These are phyloP conservation scores for Larimichthys polyactis DNA, from an alignment of 2,113 vertebrate species.

Conservation along the genomic window DNA sequence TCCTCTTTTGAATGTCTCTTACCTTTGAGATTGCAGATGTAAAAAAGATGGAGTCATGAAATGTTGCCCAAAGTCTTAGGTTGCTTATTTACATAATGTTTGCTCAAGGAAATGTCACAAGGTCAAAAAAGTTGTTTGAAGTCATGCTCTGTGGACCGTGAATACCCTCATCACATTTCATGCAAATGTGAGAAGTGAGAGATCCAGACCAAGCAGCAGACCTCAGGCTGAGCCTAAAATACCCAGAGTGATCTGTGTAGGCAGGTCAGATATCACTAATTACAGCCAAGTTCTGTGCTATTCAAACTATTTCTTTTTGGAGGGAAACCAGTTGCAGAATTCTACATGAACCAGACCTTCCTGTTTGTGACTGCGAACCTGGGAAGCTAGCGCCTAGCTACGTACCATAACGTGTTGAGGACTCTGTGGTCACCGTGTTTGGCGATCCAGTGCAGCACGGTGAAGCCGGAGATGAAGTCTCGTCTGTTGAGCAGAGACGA, in stretches of 20 bases:
- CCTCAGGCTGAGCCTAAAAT: too few species aligned
- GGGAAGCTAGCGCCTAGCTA: background rate
- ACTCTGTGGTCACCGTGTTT: constrained; percentile 90
- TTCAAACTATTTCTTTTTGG: background rate
- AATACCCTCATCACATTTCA: background rate
- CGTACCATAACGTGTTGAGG: constrained; percentile 87
- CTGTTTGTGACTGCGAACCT: background rate
- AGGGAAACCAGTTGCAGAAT: background rate
- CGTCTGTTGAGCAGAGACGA: constrained; percentile 85
- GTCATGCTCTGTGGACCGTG: too few species aligned
- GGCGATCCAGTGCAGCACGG: constrained; percentile 94
- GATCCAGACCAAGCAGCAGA: background rate
- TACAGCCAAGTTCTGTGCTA: background rate
- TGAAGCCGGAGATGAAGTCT: constrained; percentile 95
- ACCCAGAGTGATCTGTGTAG: too few species aligned
- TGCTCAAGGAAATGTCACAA: background rate
- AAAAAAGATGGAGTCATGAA: too few species aligned
- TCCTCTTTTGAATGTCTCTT: too few species aligned
- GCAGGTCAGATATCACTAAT: background rate
- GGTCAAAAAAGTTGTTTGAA: background rate
- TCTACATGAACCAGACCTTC: background rate
- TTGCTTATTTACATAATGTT: too few species aligned
- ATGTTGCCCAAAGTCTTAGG: too few species aligned
- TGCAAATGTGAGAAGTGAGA: too few species aligned
- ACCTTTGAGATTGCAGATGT: too few species aligned